Conservation (phyloP, 2,113 vertebrate genomes). For the Alexandromys fortis region DNA sequence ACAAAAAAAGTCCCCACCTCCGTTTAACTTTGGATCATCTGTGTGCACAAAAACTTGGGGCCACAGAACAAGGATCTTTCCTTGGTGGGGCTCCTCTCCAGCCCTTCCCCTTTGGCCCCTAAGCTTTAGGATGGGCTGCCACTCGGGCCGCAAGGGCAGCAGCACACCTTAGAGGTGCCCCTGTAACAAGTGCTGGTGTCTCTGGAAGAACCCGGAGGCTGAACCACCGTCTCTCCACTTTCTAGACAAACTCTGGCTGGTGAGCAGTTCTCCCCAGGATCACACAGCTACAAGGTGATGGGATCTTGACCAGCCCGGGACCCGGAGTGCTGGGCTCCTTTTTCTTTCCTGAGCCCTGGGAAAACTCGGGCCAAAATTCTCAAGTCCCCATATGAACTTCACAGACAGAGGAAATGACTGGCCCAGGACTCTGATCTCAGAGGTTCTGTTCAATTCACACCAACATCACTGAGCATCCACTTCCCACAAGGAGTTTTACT, state of each 20-base stretch:
- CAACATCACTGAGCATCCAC: not conserved
- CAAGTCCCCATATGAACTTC: not conserved
- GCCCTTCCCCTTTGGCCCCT: not conserved
- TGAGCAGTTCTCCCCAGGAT: not conserved
- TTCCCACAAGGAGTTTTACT: not conserved
- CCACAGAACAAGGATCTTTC: not conserved
- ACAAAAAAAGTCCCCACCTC: not conserved
- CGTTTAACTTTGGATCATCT: not conserved
- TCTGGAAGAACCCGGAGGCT: not conserved
- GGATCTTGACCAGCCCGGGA: not conserved
- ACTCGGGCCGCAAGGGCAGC: not conserved
- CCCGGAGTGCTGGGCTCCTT: not conserved
- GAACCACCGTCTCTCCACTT: not conserved
- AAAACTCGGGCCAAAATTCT: not conserved
- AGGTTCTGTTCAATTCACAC: not conserved
- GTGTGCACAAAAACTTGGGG: not conserved
- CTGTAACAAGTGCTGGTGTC: not conserved
- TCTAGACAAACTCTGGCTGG: not conserved
- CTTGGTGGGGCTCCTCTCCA: not conserved
- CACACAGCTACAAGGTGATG: not conserved
- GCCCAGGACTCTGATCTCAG: conserved; percentile 7
- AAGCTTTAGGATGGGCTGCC: not conserved
- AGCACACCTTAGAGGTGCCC: not conserved
- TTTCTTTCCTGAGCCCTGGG: not conserved
- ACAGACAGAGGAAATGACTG: conserved; percentile 8